A percentile compares a stretch with the other conserved stretches of the same genome.
phyloP scores from a whole-genome alignment of 2,113 vertebrate species.

The Mystacornis crossleyi region DNA sequence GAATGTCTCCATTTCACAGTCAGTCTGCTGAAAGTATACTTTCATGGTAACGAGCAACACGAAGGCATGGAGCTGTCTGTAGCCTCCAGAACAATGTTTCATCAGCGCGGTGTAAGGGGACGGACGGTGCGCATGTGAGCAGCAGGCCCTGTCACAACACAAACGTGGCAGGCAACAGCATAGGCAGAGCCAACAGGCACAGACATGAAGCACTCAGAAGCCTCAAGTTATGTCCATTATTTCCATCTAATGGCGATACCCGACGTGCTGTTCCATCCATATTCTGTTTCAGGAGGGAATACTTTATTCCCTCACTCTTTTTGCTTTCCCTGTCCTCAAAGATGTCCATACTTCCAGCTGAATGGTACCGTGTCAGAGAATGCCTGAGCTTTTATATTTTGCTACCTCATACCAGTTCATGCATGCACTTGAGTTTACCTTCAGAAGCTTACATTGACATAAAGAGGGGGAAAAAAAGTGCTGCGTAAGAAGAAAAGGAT shows the following conservation, averaged over 20 bases:
- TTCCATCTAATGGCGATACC: background rate
- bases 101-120: constrained; percentile 5
- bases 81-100: background rate
- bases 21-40: constrained; percentile 51
- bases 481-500: background rate
- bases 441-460: background rate
- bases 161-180: background rate
- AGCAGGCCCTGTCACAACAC: constrained; percentile 16
- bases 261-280: background rate
- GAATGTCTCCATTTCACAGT: constrained; percentile 77
- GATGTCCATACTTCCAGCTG: background rate
- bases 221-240: background rate
- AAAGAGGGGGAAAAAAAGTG: background rate
- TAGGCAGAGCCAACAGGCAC: constrained; percentile 9
- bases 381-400: background rate
- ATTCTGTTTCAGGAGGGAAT: background rate
- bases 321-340: background rate
- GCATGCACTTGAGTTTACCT: constrained; percentile 6
- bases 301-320: background rate
- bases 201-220: background rate
- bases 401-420: background rate
- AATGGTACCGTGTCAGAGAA: background rate
- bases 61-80: background rate
- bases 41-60: constrained; percentile 7
- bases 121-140: background rate